A percentile compares a stretch with the other conserved stretches of the same genome.
Conservation (phyloP, 1,140 invertebrate genomes). For the Trypoxylus dichotomus region DNA sequence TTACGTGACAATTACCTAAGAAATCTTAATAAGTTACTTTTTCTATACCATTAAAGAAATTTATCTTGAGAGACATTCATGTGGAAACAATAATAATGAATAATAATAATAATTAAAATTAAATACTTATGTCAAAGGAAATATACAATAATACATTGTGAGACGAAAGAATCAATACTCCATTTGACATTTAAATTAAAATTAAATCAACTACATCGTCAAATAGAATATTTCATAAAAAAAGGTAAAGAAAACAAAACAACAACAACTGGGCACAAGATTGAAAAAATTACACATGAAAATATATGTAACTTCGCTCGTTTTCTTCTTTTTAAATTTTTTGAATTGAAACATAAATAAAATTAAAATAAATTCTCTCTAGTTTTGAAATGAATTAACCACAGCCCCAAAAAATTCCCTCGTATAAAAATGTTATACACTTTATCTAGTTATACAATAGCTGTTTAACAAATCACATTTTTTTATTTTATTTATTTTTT, state of each 20-base stretch:
- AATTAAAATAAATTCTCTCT: constrained; percentile 26
- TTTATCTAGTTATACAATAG: constrained; percentile 21
- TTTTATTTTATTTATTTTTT: constrained; percentile 14
- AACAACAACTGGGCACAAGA: constrained; percentile 26
- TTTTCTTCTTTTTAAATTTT: neutral
- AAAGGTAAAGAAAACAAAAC: constrained; percentile 15
- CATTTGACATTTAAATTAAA: constrained; percentile 28
- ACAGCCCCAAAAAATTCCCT: constrained; percentile 27
- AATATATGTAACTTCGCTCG: neutral
- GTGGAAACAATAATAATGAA: constrained; percentile 21
- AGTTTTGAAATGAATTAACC: constrained; percentile 26
- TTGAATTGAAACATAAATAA: constrained; percentile 7
- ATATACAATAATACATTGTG: constrained; percentile 29
- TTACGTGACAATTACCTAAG: constrained; percentile 2
- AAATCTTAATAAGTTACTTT: constrained; percentile 18
- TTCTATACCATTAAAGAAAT: constrained; percentile 19
- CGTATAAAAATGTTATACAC: constrained; percentile 2
- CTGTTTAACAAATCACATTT: constrained; percentile 23
- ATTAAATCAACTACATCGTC: constrained; percentile 10
- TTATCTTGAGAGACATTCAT: constrained; percentile 1
- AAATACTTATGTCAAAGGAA: constrained; percentile 26
- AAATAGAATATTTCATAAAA: constrained; percentile 25
- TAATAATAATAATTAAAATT: constrained; percentile 23
- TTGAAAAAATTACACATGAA: neutral
- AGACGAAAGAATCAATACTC: constrained; percentile 21